Base-by-base conservation (phyloP, 2,888 invertebrate species). In the Drosophila fulvimacula region DNA sequence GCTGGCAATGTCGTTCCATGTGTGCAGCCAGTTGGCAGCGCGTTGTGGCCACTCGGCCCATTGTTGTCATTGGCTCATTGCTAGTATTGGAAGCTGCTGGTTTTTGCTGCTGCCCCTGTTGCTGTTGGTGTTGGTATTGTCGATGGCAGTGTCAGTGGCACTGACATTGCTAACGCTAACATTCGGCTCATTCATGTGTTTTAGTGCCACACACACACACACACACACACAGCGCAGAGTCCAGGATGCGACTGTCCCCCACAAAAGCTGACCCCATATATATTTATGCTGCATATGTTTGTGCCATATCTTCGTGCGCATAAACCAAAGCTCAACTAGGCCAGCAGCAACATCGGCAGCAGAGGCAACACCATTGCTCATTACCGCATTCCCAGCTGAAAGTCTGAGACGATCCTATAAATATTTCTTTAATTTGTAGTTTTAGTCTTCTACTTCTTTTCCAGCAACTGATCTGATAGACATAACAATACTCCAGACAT, bases 21-120 rank as follows among this genome's bases (percentile, higher is more conserved):
- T 76, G 71, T 65, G 63, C 68, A 48, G 66, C 59, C 72, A 84
- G 66, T 87, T 81, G 76, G 81, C 69, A 75, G 61, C 62, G 76
- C 68, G 77, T 53, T 71, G 69, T 55, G 82, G 74, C 70, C 71
- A 85, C 60, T 79, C 69, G 68, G 72, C 39, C 81, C 79, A 78
- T 85, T 83, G 82, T 88, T 84, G 86, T 85, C 81, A 83, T 78
- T 81, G 81, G 83, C 69, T 74, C 87, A 86, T 83, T 86, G 87
- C 87, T 84, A 87, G 87, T 82, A 82, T 82, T 83, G 87, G 73
- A 63, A 64, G 87, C 83, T 74, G 69, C 53, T 70, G 66, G 65
- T 73, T 63, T 74, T 74, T 71, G 56, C 52, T 57, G 62, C 10
- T 53, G 38, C 3, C 13, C 11, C 11, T 41, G 19, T 63, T 56